Evolutionary conservation across 2,113 vertebrate species (phyloP).

Genomic region (Larimichthys polyactis): DNA sequence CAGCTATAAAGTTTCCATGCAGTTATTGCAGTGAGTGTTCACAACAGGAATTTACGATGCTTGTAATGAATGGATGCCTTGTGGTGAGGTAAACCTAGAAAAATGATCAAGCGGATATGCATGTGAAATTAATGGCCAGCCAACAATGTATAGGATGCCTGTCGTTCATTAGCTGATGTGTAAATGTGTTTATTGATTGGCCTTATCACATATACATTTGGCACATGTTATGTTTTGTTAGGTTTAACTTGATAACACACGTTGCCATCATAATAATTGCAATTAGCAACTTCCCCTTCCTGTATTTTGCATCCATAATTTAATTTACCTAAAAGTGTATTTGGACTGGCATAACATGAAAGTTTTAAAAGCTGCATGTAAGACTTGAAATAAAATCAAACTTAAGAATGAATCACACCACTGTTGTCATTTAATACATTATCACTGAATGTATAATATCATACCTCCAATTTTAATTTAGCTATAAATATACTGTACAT

Average conservation of each 20-base stretch:
- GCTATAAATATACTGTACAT: slow-evolving; percentile 8
- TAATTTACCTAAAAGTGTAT: slow-evolving; percentile 46
- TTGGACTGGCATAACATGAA: background rate
- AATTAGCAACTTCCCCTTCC: slow-evolving; percentile 19
- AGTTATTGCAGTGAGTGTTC: slow-evolving; percentile 38
- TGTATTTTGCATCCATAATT: slow-evolving; percentile 42
- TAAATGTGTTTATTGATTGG: slow-evolving; percentile 27
- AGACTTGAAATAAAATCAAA: slow-evolving; percentile 39
- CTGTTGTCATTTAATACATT: slow-evolving; percentile 19
- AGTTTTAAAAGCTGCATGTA: slow-evolving; percentile 5
- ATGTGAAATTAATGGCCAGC: background rate
- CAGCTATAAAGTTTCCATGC: slow-evolving; percentile 47
- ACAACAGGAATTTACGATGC: slow-evolving; percentile 38
- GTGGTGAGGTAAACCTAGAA: slow-evolving; percentile 20
- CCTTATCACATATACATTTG: background rate
- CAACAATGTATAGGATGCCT: background rate
- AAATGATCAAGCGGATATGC: slow-evolving; percentile 24
- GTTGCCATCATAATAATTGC: slow-evolving; percentile 23
- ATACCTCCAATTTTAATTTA: background rate
- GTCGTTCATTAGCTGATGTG: slow-evolving; percentile 31
- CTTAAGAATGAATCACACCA: slow-evolving; percentile 11
- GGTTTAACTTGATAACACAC: slow-evolving; percentile 2
- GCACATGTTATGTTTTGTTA: background rate
- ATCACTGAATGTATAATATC: background rate
- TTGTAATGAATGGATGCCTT: slow-evolving; percentile 39